Evolutionary conservation across 2,888 invertebrate genomes (phyloP).

Genomic region (Seira musarum): DNA sequence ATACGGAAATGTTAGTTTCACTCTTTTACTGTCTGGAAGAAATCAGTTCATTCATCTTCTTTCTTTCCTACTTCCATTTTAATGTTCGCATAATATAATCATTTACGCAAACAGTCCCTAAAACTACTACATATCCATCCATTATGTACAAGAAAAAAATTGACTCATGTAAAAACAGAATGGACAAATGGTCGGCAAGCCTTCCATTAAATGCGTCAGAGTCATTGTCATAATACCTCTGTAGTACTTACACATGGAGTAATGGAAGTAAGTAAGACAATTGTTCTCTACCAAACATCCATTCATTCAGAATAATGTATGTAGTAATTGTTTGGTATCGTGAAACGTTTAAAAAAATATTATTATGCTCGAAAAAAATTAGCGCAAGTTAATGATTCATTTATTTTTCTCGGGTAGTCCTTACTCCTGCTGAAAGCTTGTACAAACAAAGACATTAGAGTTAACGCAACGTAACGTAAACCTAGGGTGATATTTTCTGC

Average conservation of each 20-base stretch:
- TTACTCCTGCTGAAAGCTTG: neutral
- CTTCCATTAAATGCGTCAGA: no score
- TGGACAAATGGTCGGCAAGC: neutral
- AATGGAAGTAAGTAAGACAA: no score
- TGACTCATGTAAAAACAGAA: neutral
- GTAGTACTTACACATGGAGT: no score
- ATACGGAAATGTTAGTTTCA: no score
- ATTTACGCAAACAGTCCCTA: neutral
- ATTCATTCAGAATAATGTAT: no score
- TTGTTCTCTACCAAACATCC: no score
- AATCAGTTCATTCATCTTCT: neutral
- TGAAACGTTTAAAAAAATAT: no score
- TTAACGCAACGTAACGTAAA: neutral
- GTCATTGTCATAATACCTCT: neutral
- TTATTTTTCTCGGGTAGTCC: no score
- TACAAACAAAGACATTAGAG: neutral
- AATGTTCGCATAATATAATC: neutral
- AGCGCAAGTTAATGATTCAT: neutral
- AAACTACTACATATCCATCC: neutral
- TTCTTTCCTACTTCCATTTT: neutral
- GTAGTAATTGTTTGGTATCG: no score
- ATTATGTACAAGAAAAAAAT: no score
- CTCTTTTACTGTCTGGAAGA: neutral
- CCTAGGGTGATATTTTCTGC: neutral
- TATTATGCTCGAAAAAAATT: no score